Conservation (phyloP, 2,113 vertebrate genomes). For the Shinisaurus crocodilurus region DNA sequence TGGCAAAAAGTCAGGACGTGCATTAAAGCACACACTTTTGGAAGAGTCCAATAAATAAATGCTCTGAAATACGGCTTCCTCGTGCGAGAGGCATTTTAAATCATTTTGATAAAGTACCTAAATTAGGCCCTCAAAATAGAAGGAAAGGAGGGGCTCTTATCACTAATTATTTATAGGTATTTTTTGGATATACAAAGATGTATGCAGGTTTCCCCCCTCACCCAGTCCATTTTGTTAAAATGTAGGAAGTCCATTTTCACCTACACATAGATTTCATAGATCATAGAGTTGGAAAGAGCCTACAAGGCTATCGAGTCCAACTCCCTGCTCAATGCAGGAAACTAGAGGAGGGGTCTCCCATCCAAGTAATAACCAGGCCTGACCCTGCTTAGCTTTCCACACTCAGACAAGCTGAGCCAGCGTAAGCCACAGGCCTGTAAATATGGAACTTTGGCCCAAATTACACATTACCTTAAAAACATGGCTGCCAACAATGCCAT, state of each 20-base stretch:
- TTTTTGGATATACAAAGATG: slow-evolving; percentile 75
- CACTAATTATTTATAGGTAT: slow-evolving; percentile 83
- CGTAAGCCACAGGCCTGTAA: no score
- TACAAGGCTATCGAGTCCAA: no score
- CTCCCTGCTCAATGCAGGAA: no score
- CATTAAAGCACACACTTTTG: slow-evolving; percentile 84
- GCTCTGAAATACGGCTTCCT: slow-evolving; percentile 81
- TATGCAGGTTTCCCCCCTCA: slow-evolving; percentile 52
- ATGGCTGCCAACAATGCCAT: neutral
- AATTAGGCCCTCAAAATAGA: slow-evolving; percentile 77
- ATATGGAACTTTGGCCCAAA: neutral
- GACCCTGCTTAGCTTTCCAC: no score
- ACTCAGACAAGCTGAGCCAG: no score
- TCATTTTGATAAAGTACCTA: slow-evolving; percentile 84
- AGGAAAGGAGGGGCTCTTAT: slow-evolving; percentile 57
- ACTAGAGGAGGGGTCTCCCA: no score
- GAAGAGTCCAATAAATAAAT: slow-evolving; percentile 84
- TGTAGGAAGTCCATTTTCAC: neutral
- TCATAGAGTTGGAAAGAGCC: no score
- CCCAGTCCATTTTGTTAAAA: slow-evolving; percentile 48
- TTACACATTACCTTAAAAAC: neutral
- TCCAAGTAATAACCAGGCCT: no score
- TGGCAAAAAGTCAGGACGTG: slow-evolving; percentile 85
- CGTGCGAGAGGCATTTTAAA: slow-evolving; percentile 81
- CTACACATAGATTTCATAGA: no score